Evolutionary conservation across 1,140 invertebrate species (phyloP).

Genomic region (Ips nitidus): DNA sequence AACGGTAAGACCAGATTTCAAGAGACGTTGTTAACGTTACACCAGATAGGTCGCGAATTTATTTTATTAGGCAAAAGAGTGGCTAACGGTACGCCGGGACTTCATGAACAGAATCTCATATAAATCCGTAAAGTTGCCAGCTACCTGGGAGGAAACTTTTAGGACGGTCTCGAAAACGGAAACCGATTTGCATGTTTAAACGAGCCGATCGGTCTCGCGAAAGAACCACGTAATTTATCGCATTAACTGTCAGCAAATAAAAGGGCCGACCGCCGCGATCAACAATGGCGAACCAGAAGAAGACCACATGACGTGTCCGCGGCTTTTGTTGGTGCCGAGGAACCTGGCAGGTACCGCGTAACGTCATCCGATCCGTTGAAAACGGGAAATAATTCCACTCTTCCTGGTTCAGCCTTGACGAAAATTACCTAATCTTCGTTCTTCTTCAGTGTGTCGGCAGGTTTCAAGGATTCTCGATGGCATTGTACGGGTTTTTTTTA

Average conservation of each 20-base stretch:
- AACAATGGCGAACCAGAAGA: too few species aligned
- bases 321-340: too few species aligned
- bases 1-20: slow-evolving; percentile 37
- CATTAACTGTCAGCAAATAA: too few species aligned
- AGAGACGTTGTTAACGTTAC: slow-evolving; percentile 26
- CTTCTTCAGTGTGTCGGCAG: neutral
- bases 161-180: too few species aligned
- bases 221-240: too few species aligned
- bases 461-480: slow-evolving; percentile 9
- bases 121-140: slow-evolving; percentile 17
- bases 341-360: too few species aligned
- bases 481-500: slow-evolving; percentile 16
- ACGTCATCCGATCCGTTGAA: neutral
- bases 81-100: slow-evolving; percentile 28
- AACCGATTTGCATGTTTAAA: too few species aligned
- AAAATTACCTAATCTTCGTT: slow-evolving; percentile 4
- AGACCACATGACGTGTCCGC: too few species aligned
- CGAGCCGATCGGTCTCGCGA: too few species aligned
- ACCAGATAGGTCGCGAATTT: slow-evolving; percentile 37
- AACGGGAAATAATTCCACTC: neutral
- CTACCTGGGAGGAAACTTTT: neutral
- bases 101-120: slow-evolving; percentile 28
- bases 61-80: slow-evolving; percentile 37
- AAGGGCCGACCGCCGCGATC: too few species aligned
- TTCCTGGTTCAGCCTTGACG: neutral